Evolutionary conservation across 2,113 vertebrate genomes (phyloP), one percentile per base, ranked within the genome.

Genomic region (Gambusia holbrooki): DNA sequence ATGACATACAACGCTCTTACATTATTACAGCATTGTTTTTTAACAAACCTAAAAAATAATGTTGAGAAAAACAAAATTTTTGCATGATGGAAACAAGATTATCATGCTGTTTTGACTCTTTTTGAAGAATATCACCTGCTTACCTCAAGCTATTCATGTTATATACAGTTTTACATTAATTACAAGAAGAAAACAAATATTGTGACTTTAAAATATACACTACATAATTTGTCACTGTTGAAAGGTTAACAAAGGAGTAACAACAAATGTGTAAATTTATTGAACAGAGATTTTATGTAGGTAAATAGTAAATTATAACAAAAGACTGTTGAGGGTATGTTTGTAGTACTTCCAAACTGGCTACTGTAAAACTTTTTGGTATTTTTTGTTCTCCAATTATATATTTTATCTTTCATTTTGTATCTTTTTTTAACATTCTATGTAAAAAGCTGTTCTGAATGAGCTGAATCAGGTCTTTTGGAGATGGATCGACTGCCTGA

Each of bases 401-500:
- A 78, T 84, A 79, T 86, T 76, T 73, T 61, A 62, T 25, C 61
- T 78, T 66, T 77, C 61, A 77, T 84, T 62, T 84, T 6, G 65
- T 63, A 51, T 67, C 74, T 81, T 73, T 60, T 15, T 28, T 27
- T 65, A 30, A 29, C 8, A 25, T 62, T 40, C 62, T 25, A 28
- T 63, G 66, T 77, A 89, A 88, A 90, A 86, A 86, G 76, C 77
- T 76, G 74, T 48, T 66, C 35, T 61, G 71, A 88, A 90, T 54
- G 51, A 83, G 90, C 88, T 91, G 85, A 92, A 81, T 88, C 70
- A 82, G 79, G 66, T 29, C 19, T 89, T 79, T 42, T 60, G 63
- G 78, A 86, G 87, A 91, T 89, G 80, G 87, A 90, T 92, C 76
- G 88, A 83, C 82, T 89, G 75, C 62, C 77, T 81, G 85, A 80